Evolutionary conservation across 2,113 vertebrate species (phyloP), one percentile per base, ranked within the genome.

Genomic region (Ia io): DNA sequence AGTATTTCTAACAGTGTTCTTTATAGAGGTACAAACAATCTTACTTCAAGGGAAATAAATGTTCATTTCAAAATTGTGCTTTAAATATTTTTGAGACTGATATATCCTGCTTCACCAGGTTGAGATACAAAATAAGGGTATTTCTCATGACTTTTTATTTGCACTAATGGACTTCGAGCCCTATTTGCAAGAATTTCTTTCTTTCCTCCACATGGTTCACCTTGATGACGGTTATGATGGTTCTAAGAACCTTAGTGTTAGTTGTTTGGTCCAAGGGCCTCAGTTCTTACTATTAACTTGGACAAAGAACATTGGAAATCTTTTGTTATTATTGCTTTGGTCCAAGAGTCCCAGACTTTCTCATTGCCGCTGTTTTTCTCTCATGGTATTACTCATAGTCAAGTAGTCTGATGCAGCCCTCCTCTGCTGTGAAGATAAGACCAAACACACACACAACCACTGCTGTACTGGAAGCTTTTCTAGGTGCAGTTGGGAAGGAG

Each of bases 11-110:
- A 93, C 63, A 88, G 22, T 93, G 47, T 94, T 79, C 87, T 94
- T 93, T 94, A 84, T 47, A 89, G 40, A 44, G 53, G 35, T 51
- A 78, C n/a, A 84, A 95, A 44, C 61, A 78, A 42, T 82, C 23
- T 23, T 87, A 87, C 76, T 95, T 94, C 76, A 94, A 95, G 88
- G 88, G 56, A 91, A 91, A 93, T 82, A 93, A 91, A 37, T 53
- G 42, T 92, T 91, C 73, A 6, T 94, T 93, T 96, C 88, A 96
- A 93, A 91, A 89, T 14, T 89, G 47, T 91, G 69, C 47, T 86
- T 94, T 96, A 95, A 94, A 91, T 96, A 91, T 96, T 93, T 94
- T 94, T 94, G 92, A 94, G 94, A 91, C 9, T 6, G 51, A 56
- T 83, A 84, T 59, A 20, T 40, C 8, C 49, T 95, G 22, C 69